Evolutionary conservation across 2,888 invertebrate genomes (phyloP).

Genomic region (Spatulosminthurus flaviceps): DNA sequence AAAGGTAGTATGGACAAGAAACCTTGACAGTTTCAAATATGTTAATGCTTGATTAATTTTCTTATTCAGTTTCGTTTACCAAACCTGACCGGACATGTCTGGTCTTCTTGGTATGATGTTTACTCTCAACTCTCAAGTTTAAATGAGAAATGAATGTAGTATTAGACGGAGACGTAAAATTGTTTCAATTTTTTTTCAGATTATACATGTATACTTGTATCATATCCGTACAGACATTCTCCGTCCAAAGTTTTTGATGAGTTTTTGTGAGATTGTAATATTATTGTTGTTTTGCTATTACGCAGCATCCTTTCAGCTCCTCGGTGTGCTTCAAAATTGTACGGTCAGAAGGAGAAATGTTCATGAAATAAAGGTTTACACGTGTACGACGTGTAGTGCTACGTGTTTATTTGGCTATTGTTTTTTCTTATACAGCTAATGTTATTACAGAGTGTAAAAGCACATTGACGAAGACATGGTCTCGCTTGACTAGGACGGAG

Average conservation of each 20-base stretch:
- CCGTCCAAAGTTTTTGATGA: background rate
- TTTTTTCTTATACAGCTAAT: too few relatives aligned
- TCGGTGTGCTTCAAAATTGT: background rate
- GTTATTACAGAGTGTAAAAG: background rate
- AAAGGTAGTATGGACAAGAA: background rate
- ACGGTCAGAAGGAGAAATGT: constrained; percentile 1
- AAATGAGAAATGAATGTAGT: constrained; percentile 1
- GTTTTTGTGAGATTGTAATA: background rate
- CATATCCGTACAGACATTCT: background rate
- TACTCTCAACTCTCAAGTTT: background rate
- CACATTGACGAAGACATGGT: background rate
- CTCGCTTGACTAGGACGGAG: constrained; percentile 8
- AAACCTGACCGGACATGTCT: constrained; percentile 30
- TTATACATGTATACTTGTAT: background rate
- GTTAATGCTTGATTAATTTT: constrained; percentile 39
- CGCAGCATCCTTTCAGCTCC: background rate
- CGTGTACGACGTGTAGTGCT: constrained; percentile 38
- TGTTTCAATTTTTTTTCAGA: constrained; percentile 24
- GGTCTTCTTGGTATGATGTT: constrained; percentile 14
- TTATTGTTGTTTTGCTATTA: background rate
- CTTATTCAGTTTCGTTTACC: constrained; percentile 9
- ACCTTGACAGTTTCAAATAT: background rate
- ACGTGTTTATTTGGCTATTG: constrained; percentile 40
- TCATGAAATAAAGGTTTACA: constrained; percentile 36
- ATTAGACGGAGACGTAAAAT: background rate